phyloP scores from a whole-genome alignment of 1,140 invertebrate species.

The Bombus breviceps region DNA sequence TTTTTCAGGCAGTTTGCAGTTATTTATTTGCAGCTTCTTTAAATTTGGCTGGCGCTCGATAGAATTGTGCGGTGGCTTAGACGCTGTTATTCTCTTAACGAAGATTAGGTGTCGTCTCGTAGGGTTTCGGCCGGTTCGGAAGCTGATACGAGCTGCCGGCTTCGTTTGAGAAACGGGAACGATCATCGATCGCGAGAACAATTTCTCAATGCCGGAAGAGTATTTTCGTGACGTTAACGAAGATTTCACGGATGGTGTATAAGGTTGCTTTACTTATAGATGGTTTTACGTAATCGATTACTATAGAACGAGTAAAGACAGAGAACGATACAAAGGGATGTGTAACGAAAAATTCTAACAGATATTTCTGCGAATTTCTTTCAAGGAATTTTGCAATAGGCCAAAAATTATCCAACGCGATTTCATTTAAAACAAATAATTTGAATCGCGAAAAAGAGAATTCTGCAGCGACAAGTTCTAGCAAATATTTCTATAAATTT shows the following conservation, averaged over 20 bases:
- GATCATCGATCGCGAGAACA: conserved; percentile 3
- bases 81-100: conserved; percentile 23
- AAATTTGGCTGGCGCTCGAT: neutral
- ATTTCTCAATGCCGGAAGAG: neutral
- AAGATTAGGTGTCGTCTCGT: conserved; percentile 22
- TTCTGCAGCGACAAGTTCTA: neutral
- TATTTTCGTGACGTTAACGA: neutral
- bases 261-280: neutral
- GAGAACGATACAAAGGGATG: neutral
- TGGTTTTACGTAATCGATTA: neutral
- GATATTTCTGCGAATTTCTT: neutral
- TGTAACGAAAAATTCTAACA: neutral
- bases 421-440: too few species aligned
- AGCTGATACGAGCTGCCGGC: neutral
- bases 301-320: neutral
- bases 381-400: too few species aligned
- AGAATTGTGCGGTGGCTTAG: neutral
- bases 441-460: neutral
- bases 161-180: neutral
- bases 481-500: neutral
- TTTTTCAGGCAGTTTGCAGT: neutral
- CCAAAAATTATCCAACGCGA: too few species aligned
- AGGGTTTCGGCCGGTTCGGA: conserved; percentile 24
- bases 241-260: neutral
- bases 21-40: neutral